These are phyloP conservation scores for Trichoplusia ni DNA, from an alignment of 1,140 invertebrate species.

Conservation along the genomic window DNA sequence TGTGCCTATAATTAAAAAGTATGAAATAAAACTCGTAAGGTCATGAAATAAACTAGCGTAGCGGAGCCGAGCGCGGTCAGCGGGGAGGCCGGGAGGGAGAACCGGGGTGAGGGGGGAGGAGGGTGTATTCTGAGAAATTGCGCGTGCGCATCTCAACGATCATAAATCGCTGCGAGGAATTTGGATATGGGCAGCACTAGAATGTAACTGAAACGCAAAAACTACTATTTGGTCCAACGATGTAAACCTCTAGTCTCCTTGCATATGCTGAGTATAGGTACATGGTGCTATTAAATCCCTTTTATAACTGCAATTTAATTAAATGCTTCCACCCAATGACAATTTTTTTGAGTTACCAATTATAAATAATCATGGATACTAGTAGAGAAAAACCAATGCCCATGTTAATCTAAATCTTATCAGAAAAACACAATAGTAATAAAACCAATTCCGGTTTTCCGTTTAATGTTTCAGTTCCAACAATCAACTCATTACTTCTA, in stretches of 20 bases:
- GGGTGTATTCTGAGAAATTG: slow-evolving; percentile 36
- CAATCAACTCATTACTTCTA: neutral
- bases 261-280: too few species aligned
- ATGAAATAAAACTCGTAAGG: slow-evolving; percentile 17
- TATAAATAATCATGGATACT: too few species aligned
- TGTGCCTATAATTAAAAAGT: slow-evolving; percentile 18
- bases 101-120: neutral
- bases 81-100: neutral
- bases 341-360: too few species aligned
- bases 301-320: too few species aligned
- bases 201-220: slow-evolving; percentile 19
- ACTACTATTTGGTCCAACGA: neutral
- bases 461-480: too few species aligned
- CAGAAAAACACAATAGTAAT: too few species aligned
- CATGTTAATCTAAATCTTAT: too few species aligned
- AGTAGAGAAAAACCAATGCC: too few species aligned
- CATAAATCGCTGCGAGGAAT: slow-evolving; percentile 42
- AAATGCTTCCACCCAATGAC: too few species aligned
- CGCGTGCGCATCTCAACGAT: slow-evolving; percentile 40
- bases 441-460: too few species aligned
- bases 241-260: too few species aligned
- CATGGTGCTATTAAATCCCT: too few species aligned
- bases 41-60: slow-evolving; percentile 43
- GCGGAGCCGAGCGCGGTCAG: slow-evolving; percentile 5
- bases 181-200: slow-evolving; percentile 36